Evolutionary conservation across 2,113 vertebrate species (phyloP), one percentile per base, ranked within the genome.

Genomic region (Megaceryle maxima): DNA sequence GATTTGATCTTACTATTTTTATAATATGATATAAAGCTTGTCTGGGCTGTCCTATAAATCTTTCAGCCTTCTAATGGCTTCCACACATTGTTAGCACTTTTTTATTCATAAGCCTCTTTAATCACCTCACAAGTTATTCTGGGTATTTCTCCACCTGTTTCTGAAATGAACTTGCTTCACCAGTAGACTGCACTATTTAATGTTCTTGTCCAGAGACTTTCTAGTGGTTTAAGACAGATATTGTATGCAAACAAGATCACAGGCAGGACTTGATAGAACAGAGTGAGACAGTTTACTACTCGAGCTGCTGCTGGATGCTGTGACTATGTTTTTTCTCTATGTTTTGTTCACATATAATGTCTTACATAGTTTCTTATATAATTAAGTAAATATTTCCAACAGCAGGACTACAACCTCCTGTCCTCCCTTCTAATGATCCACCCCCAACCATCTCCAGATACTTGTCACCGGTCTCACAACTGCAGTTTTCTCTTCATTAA

Each of bases 1-100:
- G 86, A 73, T 87, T 88, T 96, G 68, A 41, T 84, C 44, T 84
- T 87, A 37, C 68, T 87, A 35, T 90, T 94, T 96, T 95, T 93
- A 57, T 84, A 53, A 39, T 21, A 19, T 62, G 80, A 82, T 92
- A 46, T 37, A 82, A 91, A 87, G 28, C 92, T 82, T 89, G 53
- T 91, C 73, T 91, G 41, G 41, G 73, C 77, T 87, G n/a, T 84
- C 76, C 44, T 89, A 44, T 84, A 87, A 89, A 79, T 96, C 87
- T 89, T 87, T 64, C 31, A 72, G 66, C 53, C 41, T 60, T 72
- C 16, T 44, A 69, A 90, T 66, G 43, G 87, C 79, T 87, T 92
- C 73, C 35, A 76, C 73, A 84, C 44, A 20, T 73, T 87, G 81
- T 77, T 68, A 56, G 31, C 25, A 20, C 66, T 92, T 92, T 57